Evolutionary conservation across 2,797 vertebrate species (phyloP), one percentile per base, ranked within the genome.

Genomic region (Chelon auratus): DNA sequence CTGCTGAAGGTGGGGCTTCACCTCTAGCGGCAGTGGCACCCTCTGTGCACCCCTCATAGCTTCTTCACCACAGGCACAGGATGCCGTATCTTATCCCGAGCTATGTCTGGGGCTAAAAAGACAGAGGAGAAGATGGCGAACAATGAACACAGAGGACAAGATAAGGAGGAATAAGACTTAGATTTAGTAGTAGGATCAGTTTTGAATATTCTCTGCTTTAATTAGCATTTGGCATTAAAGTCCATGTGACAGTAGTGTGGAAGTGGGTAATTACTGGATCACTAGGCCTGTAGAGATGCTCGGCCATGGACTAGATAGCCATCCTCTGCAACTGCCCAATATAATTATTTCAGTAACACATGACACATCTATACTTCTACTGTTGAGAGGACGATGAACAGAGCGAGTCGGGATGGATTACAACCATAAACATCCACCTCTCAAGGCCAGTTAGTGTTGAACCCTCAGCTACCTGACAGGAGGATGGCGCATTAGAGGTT

Each of bases 11-110:
- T 83, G 77, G 43, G 65, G 65, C 82, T 81, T 89, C 78, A 87
- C 75, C 84, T 85, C 72, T 70, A 48, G 75, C 62, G 76, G 77
- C 4, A 14, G 24, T 68, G 82, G 54, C 81, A 54, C 84, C 88
- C 84, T 75, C 71, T 82, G 84, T 74, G 81, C 54, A 72, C 64
- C 67, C 67, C 40, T 62, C 20, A 11, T 40, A 61, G 52, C 64
- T 61, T 64, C 74, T 70, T 81, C 87, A 57, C 90, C 83, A 22
- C 88, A 81, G 91, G 90, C 74, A 66, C 80, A 88, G 89, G 87
- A 93, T 90, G 77, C 77, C 42, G 61, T 72, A 52, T 81, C 55
- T 77, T 72, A 72, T 56, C 69, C 75, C 72, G 56, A 69, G 62
- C 72, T 72, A 62, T 65, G 75, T 76, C 61, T 70, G 36, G 61